Conservation (phyloP, 2,888 invertebrate species). For the Napeogenes inachia region DNA sequence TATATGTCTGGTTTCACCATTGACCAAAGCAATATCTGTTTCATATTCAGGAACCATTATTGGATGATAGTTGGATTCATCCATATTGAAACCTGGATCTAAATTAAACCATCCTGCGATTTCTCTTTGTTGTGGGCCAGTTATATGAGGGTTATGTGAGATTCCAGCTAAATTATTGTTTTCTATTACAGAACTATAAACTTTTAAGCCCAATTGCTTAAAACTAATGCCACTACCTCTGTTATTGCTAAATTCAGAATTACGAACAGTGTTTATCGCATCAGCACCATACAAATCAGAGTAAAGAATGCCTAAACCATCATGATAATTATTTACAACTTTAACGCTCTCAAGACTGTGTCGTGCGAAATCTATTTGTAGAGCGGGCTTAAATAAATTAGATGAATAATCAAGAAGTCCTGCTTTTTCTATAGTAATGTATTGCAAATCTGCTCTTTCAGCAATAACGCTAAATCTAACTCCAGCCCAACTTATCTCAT, state of each 20-base stretch:
- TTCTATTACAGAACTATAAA: conserved; percentile 86
- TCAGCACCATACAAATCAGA: conserved; percentile 94
- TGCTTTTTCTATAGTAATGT: conserved; percentile 92
- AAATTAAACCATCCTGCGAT: conserved; percentile 94
- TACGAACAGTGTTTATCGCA: conserved; percentile 87
- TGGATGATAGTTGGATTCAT: conserved; percentile 85
- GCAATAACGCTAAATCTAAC: conserved; percentile 92
- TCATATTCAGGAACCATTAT: conserved; percentile 83
- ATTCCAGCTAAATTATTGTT: conserved; percentile 93
- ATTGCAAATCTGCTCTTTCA: conserved; percentile 91
- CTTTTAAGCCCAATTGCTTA: conserved; percentile 89
- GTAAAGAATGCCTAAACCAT: conserved; percentile 95
- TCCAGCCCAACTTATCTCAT: conserved; percentile 96
- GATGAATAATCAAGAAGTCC: conserved; percentile 96
- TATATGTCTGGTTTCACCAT: conserved; percentile 87
- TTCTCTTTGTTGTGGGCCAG: conserved; percentile 90
- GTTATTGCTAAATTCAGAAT: conserved; percentile 90
- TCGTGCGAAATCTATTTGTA: conserved; percentile 91
- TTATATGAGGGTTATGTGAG: conserved; percentile 92
- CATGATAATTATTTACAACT: conserved; percentile 90
- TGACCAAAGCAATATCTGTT: conserved; percentile 79
- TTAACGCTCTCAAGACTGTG: conserved; percentile 89
- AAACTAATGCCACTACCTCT: conserved; percentile 93
- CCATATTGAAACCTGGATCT: conserved; percentile 80
- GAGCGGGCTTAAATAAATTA: conserved; percentile 90